Conservation (phyloP, 2,888 invertebrate species). For the Autographa gamma region DNA sequence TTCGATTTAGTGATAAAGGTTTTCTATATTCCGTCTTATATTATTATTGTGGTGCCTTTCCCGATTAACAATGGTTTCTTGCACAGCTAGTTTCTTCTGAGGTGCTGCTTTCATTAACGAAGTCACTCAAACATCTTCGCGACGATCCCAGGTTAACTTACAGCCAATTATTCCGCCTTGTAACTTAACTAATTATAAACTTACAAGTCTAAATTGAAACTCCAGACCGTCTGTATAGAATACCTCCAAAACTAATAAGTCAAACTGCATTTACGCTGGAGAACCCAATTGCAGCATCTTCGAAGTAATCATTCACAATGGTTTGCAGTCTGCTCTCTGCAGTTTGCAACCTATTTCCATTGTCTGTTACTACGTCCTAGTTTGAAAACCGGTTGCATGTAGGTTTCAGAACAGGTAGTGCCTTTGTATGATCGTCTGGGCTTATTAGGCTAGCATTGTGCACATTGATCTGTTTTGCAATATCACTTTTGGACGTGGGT, state of each 20-base stretch:
- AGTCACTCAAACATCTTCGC: background rate
- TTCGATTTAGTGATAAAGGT: too few relatives aligned
- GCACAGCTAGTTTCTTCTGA: too few relatives aligned
- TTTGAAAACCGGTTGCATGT: conserved; percentile 37
- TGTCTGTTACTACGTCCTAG: conserved; percentile 44
- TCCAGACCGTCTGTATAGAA: conserved; percentile 3
- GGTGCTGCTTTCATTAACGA: too few relatives aligned
- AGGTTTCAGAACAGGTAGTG: conserved; percentile 49
- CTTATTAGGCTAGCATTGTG: conserved; percentile 27
- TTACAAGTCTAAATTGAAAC: background rate
- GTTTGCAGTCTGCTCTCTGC: background rate
- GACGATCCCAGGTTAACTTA: background rate
- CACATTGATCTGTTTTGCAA: conserved; percentile 9
- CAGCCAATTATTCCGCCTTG: background rate
- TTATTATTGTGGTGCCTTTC: too few relatives aligned
- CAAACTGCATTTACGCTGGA: conserved; percentile 25
- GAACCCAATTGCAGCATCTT: conserved; percentile 44
- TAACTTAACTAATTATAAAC: background rate
- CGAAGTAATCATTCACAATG: conserved; percentile 31
- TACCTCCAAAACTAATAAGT: conserved; percentile 20
- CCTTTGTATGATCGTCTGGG: conserved; percentile 26
- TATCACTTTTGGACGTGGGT: background rate
- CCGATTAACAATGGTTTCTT: too few relatives aligned
- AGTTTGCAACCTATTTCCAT: conserved; percentile 50
- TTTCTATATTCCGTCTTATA: too few relatives aligned